Conservation (phyloP, 2,113 vertebrate species). For the Condylura cristata region DNA sequence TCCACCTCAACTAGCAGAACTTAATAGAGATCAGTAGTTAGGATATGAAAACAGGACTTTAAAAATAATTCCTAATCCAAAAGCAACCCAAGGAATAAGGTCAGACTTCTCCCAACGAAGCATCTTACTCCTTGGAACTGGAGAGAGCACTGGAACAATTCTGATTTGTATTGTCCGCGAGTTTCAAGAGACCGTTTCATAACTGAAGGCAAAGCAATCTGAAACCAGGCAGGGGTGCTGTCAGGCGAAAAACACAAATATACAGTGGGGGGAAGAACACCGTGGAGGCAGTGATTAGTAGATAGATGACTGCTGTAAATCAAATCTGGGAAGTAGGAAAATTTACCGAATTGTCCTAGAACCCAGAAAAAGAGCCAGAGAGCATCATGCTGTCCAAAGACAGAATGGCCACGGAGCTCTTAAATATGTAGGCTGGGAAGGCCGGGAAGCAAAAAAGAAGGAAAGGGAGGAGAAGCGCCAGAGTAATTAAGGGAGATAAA, state of each 20-base stretch:
- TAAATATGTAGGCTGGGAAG: not conserved
- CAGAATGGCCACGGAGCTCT: not conserved
- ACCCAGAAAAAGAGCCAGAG: not conserved
- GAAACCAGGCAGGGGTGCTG: constrained; percentile 7
- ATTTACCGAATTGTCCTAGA: not conserved
- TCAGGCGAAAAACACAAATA: not conserved
- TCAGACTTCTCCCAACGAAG: not conserved
- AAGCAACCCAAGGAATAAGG: not conserved
- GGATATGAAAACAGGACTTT: not conserved
- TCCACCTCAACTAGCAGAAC: not conserved
- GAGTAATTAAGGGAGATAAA: constrained; percentile 20
- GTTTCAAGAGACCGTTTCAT: not conserved
- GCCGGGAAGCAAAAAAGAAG: constrained; percentile 47
- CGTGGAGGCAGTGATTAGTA: not conserved
- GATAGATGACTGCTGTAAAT: not conserved
- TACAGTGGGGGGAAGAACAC: not conserved
- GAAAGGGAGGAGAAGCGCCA: constrained; percentile 59
- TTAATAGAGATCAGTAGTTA: not conserved
- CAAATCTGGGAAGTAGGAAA: constrained; percentile 14
- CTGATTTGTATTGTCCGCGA: not conserved
- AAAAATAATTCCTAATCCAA: not conserved
- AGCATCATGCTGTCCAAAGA: not conserved
- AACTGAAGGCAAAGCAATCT: constrained; percentile 28
- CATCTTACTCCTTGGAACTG: not conserved
- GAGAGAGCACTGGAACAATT: not conserved